Conservation (phyloP, 2,113 vertebrate genomes). For the Pachycephala philippinensis region DNA sequence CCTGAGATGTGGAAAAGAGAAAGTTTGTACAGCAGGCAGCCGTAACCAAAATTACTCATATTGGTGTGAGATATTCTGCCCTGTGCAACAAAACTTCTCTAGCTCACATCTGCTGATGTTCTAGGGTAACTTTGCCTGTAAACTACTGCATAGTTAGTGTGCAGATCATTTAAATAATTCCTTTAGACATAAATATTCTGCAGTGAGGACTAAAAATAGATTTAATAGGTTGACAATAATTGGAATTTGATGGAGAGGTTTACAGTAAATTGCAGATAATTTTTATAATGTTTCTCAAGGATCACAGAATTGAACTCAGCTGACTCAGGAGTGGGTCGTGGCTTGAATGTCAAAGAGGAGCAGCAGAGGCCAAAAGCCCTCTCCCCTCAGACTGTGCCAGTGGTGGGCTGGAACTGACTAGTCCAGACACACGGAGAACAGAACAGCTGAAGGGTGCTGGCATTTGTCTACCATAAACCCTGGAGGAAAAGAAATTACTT, state of each 20-base stretch:
- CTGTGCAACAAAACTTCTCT: not conserved
- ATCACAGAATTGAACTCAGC: not conserved
- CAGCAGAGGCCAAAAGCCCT: not conserved
- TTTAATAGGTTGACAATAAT: not conserved
- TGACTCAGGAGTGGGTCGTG: not conserved
- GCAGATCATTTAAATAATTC: not conserved
- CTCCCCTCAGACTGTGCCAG: not conserved
- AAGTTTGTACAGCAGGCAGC: not conserved
- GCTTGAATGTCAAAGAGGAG: not conserved
- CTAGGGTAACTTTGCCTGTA: not conserved
- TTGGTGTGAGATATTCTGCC: not conserved
- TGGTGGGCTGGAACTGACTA: not conserved
- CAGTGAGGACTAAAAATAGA: not conserved
- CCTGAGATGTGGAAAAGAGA: not conserved
- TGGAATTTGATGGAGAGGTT: not conserved
- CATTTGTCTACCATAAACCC: not conserved
- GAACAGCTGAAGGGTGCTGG: not conserved
- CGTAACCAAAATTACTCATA: not conserved
- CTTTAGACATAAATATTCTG: not conserved
- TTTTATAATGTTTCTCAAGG: not conserved
- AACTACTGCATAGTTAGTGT: not conserved
- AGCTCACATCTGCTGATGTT: not conserved
- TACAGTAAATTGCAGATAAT: not conserved
- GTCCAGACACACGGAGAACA: not conserved
- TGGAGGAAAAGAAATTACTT: not conserved